These are phyloP conservation scores for Noctua comes DNA, from an alignment of 2,888 invertebrate species.

Conservation along the genomic window DNA sequence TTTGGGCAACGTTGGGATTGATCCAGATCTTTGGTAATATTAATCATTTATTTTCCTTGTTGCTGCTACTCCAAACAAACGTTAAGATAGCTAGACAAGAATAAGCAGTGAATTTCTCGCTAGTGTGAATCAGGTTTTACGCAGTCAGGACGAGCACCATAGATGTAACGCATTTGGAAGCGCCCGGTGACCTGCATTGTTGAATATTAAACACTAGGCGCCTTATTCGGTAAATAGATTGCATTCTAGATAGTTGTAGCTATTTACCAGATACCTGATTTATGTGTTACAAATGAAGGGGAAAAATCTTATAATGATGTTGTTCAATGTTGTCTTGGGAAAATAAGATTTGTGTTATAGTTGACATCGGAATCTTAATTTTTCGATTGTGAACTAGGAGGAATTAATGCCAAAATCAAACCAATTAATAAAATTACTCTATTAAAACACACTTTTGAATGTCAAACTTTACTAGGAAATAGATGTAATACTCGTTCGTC, in stretches of 20 bases:
- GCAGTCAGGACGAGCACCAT: slow-evolving; percentile 37
- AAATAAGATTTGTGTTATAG: background rate
- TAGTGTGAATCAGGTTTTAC: slow-evolving; percentile 44
- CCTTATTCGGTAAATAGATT: slow-evolving; percentile 44
- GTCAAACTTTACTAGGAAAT: background rate
- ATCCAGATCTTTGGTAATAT: background rate
- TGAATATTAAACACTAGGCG: slow-evolving; percentile 52
- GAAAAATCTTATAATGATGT: slow-evolving; percentile 14
- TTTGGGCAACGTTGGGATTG: background rate
- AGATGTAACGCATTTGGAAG: slow-evolving; percentile 45
- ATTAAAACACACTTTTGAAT: background rate
- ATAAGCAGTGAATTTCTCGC: slow-evolving; percentile 13
- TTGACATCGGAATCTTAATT: too few species aligned
- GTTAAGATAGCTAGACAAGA: background rate
- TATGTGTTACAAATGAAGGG: background rate
- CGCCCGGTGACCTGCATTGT: slow-evolving; percentile 54
- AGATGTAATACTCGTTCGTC: background rate
- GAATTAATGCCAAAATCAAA: background rate
- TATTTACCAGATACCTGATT: slow-evolving; percentile 37
- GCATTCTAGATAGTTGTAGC: slow-evolving; percentile 39
- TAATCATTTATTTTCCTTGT: background rate
- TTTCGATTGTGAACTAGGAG: background rate
- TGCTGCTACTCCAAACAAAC: background rate
- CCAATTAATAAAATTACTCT: background rate
- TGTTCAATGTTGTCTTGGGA: background rate